Conservation (phyloP, 2,113 vertebrate genomes). For the Talpa occidentalis region DNA sequence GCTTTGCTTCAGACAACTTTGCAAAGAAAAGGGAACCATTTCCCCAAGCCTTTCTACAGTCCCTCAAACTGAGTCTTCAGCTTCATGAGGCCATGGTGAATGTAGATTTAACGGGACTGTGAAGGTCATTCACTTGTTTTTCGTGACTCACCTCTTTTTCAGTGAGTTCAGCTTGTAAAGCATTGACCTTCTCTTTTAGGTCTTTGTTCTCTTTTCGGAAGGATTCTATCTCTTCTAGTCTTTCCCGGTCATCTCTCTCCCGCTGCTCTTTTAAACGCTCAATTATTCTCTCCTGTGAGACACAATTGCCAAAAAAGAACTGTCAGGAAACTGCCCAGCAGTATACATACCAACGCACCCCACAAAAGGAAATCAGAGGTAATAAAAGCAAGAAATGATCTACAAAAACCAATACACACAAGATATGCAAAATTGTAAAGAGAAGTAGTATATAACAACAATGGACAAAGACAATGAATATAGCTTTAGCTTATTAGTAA, state of each 20-base stretch:
- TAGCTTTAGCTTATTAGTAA: background rate
- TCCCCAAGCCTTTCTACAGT: background rate
- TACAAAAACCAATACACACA: background rate
- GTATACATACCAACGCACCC: background rate
- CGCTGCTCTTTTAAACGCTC: constrained; percentile 96
- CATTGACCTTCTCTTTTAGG: constrained; percentile 94
- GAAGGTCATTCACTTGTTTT: background rate
- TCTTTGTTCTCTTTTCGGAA: constrained; percentile 97
- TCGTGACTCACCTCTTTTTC: constrained; percentile 96
- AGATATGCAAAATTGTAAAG: background rate
- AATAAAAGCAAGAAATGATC: background rate
- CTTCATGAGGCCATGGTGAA: background rate
- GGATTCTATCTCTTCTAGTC: constrained; percentile 93
- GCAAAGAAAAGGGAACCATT: background rate
- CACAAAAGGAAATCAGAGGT: background rate
- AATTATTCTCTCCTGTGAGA: constrained; percentile 95
- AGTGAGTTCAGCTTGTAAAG: constrained; percentile 94
- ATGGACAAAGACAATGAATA: background rate
- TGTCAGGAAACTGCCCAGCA: background rate
- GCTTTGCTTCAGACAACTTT: background rate
- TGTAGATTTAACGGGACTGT: background rate
- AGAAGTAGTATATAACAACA: background rate
- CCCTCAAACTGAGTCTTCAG: background rate
- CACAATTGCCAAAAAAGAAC: constrained; percentile 30
- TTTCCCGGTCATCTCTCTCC: constrained; percentile 93